Base-by-base conservation (phyloP, 2,888 invertebrate species). In the Papilio protenor region DNA sequence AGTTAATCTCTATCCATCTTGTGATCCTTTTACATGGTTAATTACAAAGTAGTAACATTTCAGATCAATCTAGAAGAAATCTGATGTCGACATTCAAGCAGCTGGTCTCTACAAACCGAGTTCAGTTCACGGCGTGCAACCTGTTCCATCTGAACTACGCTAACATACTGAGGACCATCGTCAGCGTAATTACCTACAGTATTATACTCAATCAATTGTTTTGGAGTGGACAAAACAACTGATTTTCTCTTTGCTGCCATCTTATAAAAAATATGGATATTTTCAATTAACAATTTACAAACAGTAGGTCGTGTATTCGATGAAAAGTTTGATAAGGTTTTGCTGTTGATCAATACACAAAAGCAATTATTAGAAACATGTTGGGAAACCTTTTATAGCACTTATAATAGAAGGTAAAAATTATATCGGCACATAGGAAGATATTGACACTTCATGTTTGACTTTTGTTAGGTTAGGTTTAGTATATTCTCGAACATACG, bases 131-230 rank as follows among this genome's bases (percentile, higher is more conserved):
- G 0, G 88, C 89, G 4, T 87, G 87, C 76, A 89, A 86, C 78
- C 80, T 92, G 6, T 90, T 91, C 64, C 83, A 84, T 12, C 78
- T 91, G 10, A 88, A 85, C 77, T 92, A 89, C 78, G 83, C 88
- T 0, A 88, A 88, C 81, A 82, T 91, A 3, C 82, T 92, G 12
- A 87, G 88, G 0, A 90, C 89, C 2, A 70, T 90, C 12, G 86
- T 92, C 59, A 91, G 90, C 69, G 85, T 91, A 4, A 84, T 92
- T 18, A 92, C 92, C 1, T 92, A 92, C 73, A 91, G 89, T 66
- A 89, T 92, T 40, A 92, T 92, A 77, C 80, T 91, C 6, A 87
- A 91, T 61, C 91, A 92, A 81, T 80, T 91, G 71, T 85, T 89
- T 76, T 84, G 82, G 78, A 80, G 59, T 55, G n/a, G 61, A 33